A percentile compares a stretch with the other conserved stretches of the same genome.
These are phyloP conservation scores for Nymphalis polychloros DNA, from an alignment of 2,888 invertebrate genomes.

Conservation along the genomic window DNA sequence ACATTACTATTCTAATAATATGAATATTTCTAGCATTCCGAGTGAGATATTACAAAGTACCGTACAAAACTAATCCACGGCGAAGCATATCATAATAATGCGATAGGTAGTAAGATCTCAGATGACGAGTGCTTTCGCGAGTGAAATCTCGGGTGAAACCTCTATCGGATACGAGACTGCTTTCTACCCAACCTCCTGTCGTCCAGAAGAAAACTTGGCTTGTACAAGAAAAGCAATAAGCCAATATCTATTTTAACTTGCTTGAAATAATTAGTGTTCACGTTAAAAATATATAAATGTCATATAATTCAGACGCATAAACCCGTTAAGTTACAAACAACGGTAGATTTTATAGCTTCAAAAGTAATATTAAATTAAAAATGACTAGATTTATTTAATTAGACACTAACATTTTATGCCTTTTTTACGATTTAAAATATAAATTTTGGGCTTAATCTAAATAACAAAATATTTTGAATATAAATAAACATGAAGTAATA, in stretches of 20 bases:
- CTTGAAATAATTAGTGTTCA: background rate
- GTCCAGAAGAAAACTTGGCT: slow-evolving; percentile 60
- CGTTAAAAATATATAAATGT: background rate
- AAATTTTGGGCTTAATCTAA: slow-evolving; percentile 18
- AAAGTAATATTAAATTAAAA: slow-evolving; percentile 17
- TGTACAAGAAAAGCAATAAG: slow-evolving; percentile 37
- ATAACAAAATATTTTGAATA: slow-evolving; percentile 20
- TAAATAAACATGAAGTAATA: slow-evolving; percentile 24
- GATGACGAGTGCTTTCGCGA: slow-evolving; percentile 50
- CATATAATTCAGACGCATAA: slow-evolving; percentile 13
- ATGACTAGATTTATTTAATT: slow-evolving; percentile 19
- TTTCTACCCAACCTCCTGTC: slow-evolving; percentile 75
- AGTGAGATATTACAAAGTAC: slow-evolving; percentile 3
- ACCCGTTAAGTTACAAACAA: slow-evolving; percentile 22
- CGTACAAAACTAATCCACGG: slow-evolving; percentile 3
- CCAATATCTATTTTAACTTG: background rate
- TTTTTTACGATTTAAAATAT: slow-evolving; percentile 18
- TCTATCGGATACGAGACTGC: slow-evolving; percentile 73
- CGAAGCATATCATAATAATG: slow-evolving; percentile 31
- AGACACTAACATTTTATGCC: slow-evolving; percentile 23
- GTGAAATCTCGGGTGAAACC: slow-evolving; percentile 78
- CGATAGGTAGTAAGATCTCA: slow-evolving; percentile 52
- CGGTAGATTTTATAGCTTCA: slow-evolving; percentile 25
- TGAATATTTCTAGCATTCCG: slow-evolving; percentile 7
- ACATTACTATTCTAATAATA: background rate